Base-by-base conservation (phyloP, 37 sponge, comb jelly and placozoan genomes). In the Halichondria panicea region DNA sequence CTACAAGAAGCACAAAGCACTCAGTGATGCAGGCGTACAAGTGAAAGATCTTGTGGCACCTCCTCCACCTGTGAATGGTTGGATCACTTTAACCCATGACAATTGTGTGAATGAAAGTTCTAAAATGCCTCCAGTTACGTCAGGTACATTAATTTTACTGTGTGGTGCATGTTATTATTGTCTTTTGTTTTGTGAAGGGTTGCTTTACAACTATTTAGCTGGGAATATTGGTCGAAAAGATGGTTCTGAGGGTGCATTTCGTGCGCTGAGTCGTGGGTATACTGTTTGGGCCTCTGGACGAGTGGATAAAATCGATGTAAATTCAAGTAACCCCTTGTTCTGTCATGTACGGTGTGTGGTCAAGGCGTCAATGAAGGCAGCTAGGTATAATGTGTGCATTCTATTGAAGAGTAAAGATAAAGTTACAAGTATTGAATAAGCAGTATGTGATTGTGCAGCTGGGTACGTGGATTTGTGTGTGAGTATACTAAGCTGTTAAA, bases 361-460 rank as follows among this genome's bases (percentile, higher is more conserved):
- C 31, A 64, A 31, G 35, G 39, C 65, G 12, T 64, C 65, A 36
- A 64, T 64, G 65, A 64, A 64, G 38, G 19, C 65, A 36, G 65
- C 39, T 28, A 6, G 21, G 7, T 64, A 64, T 32, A 36, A 63
- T 43, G 73, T 68, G 21, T 78, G 56, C 27, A 54, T 68, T 18
- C 79, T 78, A 19, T 78, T 84, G 43, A 55, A 55, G 62, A 42
- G 58, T 21, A 60, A 54, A 19, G 86, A 79, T 55, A 33, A 55
- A 38, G 18, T 85, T 71, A 79, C 86, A 12, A 78, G 30, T n/a
- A 71, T 85, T 85, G 32, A 43, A 7, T 38, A n/a, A 52, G 86
- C 86, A 43, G 72, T 66, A 42, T 78, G 86, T 85, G 86, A 77
- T 72, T 85, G 86, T 78, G 79, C 86, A 32, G 86, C 79, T 39